Percentiles rank a stretch among this genome's conserved stretches.
Conservation (phyloP, 1,140 invertebrate genomes). For the Zophobas atratus region DNA sequence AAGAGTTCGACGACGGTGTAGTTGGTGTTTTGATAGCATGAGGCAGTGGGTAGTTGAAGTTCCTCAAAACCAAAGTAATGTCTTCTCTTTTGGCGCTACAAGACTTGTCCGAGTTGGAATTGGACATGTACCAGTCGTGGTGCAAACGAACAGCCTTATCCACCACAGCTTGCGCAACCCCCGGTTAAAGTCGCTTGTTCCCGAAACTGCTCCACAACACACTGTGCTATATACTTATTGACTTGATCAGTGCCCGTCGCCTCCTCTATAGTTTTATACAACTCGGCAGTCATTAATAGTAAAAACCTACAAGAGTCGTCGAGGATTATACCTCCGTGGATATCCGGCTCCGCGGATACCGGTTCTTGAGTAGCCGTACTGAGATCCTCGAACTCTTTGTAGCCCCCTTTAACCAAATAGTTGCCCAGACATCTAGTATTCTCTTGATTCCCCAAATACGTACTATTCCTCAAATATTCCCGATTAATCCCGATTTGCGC, state of each 20-base stretch:
- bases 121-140: constrained; percentile 84
- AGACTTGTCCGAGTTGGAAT: constrained; percentile 69
- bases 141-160: constrained; percentile 89
- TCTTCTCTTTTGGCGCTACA: constrained; percentile 77
- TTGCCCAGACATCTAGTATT: constrained; percentile 91
- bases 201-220: constrained; percentile 86
- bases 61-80: constrained; percentile 88
- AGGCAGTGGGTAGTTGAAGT: constrained; percentile 87
- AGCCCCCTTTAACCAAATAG: constrained; percentile 89
- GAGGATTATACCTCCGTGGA: constrained; percentile 83
- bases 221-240: constrained; percentile 85
- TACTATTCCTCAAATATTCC: constrained; percentile 72
- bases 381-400: constrained; percentile 86
- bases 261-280: constrained; percentile 89
- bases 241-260: constrained; percentile 84
- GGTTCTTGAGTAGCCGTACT: constrained; percentile 80
- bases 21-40: constrained; percentile 73
- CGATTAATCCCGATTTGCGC: constrained; percentile 80
- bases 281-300: constrained; percentile 87
- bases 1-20: constrained; percentile 64
- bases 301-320: constrained; percentile 89
- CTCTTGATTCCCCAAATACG: constrained; percentile 79
- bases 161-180: constrained; percentile 90
- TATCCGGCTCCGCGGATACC: constrained; percentile 87
- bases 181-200: constrained; percentile 84